Evolutionary conservation across 2,113 vertebrate species (phyloP), one percentile per base, ranked within the genome.

Genomic region (Merops nubicus): DNA sequence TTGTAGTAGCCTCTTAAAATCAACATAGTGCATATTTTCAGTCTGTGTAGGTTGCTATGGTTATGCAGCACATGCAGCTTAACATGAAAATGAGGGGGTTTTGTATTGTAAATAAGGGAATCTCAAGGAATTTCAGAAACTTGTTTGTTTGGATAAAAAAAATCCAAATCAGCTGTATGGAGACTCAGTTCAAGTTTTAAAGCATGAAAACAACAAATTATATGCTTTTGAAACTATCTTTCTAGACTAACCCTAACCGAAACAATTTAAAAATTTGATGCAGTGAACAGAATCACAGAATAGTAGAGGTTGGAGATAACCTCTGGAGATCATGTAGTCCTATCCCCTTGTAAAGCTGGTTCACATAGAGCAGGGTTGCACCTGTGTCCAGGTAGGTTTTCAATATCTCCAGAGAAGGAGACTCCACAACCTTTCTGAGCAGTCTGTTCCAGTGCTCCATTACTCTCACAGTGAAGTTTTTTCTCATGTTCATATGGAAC

Each of bases 1-100:
- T 79, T 64, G 10, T 33, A 51, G 21, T 64, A 91, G 20, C 3
- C 2, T 28, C 43, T 57, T 88, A 79, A 79, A 63, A 15, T 29
- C 23, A 45, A 12, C 1, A 10, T n/a, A 7, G 23, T 78, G 3
- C 4, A 4, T 57, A 12, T 36, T 85, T 82, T 65, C n/a, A 77
- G 0, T 48, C 5, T 12, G 69, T 8, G n/a, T 89, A 23, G 5
- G 33, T 51, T 84, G 72, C 42, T 68, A 1, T 75, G 51, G 8
- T 38, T 45, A 36, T 0, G 0, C 29, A 29, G 29, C 5, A 51
- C 36, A 6, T n/a, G 18, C n/a, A 74, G 14, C 10, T 82, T 33
- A 45, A 45, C 8, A 10, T 54, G 25, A 47, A 81, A 81, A 67
- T 47, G 6, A 40, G 0, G n/a, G n/a, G n/a, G n/a, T 2, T 6